Conservation (phyloP, 2,888 invertebrate species). For the Choreutis nemorana region DNA sequence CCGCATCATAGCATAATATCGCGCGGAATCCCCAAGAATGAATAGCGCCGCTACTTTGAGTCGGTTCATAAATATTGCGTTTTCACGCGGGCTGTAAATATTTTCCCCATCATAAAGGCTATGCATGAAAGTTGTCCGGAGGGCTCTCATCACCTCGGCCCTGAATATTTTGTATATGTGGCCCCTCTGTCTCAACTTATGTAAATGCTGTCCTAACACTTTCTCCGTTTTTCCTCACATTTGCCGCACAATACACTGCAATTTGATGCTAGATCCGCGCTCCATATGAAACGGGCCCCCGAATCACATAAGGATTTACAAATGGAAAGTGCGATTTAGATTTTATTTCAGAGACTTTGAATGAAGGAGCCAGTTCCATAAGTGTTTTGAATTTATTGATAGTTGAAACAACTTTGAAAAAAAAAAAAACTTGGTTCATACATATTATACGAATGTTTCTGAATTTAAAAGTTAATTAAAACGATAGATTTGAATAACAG, state of each 20-base stretch:
- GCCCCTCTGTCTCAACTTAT: constrained; percentile 63
- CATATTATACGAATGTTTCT: too few species aligned
- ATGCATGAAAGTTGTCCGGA: constrained; percentile 46
- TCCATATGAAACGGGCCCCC: constrained; percentile 35
- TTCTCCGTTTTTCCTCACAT: constrained; percentile 59
- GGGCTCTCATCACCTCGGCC: constrained; percentile 57
- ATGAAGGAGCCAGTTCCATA: too few species aligned
- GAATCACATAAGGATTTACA: constrained; percentile 27
- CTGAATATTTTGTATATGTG: constrained; percentile 56
- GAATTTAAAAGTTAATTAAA: background rate
- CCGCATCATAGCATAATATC: constrained; percentile 24
- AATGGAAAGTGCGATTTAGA: constrained; percentile 42
- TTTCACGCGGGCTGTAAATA: constrained; percentile 51
- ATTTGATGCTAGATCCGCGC: constrained; percentile 51
- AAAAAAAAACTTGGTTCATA: too few species aligned
- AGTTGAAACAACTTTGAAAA: background rate
- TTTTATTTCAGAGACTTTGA: constrained; percentile 32
- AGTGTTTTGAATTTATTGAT: background rate
- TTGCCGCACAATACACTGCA: constrained; percentile 58
- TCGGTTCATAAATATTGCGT: constrained; percentile 47
- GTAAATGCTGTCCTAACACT: constrained; percentile 62
- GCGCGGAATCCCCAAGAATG: constrained; percentile 20
- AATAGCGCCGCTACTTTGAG: constrained; percentile 29
- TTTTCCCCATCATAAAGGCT: constrained; percentile 54
- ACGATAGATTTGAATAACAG: background rate